Conservation (phyloP, 2,113 vertebrate species). For the cattle (Bos taurus) region ARS-UCD2.0 NC_037338.1:45914501-45915000, state of each 20-base stretch:
- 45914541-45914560: neutral
- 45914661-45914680: neutral
- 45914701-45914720: neutral
- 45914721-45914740: neutral
- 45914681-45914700: neutral
- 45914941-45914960: neutral
- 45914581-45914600: neutral
- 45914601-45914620: neutral
- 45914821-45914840: neutral
- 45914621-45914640: neutral
- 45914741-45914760: neutral
- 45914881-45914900: neutral
- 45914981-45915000: neutral
- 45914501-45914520: neutral
- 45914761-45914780: neutral
- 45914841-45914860: fast-evolving
- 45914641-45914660: neutral
- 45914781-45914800: neutral
- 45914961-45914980: neutral
- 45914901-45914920: neutral
- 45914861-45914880: neutral
- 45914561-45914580: neutral
- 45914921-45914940: neutral
- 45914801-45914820: neutral
- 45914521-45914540: neutral